A percentile compares a stretch with the other conserved stretches of the same genome.
Evolutionary conservation across 2,113 vertebrate species (phyloP).

Genomic region (Melanotaenia duboulayi): DNA sequence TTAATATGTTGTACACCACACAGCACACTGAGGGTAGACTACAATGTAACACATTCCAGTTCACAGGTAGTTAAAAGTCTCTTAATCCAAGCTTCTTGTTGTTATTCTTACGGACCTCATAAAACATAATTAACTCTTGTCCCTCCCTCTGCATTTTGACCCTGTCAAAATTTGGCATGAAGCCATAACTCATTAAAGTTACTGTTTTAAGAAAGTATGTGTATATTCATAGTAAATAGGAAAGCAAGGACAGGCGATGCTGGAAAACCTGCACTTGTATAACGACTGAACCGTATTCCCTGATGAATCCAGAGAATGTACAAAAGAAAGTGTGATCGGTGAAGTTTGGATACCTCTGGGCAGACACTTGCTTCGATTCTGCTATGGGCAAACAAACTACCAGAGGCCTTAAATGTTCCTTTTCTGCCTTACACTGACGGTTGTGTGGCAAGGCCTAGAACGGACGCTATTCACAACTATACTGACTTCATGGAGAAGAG

Average conservation of each 20-base stretch:
- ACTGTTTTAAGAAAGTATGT: constrained; percentile 27
- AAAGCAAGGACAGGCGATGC: neutral
- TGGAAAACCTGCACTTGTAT: constrained; percentile 30
- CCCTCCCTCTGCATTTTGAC: constrained; percentile 44
- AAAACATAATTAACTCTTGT: neutral
- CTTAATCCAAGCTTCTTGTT: constrained; percentile 5
- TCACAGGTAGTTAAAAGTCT: neutral
- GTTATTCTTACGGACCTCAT: neutral
- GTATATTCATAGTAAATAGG: constrained; percentile 14
- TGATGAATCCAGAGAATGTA: constrained; percentile 60
- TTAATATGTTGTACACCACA: constrained; percentile 18
- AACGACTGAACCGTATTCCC: constrained; percentile 25
- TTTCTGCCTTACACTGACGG: constrained; percentile 68
- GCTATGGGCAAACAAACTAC: constrained; percentile 42
- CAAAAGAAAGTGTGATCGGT: constrained; percentile 18
- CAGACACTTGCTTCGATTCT: constrained; percentile 47
- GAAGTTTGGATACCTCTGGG: constrained; percentile 51
- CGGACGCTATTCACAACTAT: constrained; percentile 11
- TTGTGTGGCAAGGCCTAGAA: constrained; percentile 31
- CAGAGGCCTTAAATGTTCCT: constrained; percentile 68
- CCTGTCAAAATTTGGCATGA: constrained; percentile 32
- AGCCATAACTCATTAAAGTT: constrained; percentile 37
- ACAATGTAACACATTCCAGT: neutral
- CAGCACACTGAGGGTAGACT: neutral
- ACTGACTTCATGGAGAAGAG: constrained; percentile 16